These are phyloP conservation scores for Hypercompe scribonia DNA, from an alignment of 2,888 invertebrate species.

Conservation along the genomic window DNA sequence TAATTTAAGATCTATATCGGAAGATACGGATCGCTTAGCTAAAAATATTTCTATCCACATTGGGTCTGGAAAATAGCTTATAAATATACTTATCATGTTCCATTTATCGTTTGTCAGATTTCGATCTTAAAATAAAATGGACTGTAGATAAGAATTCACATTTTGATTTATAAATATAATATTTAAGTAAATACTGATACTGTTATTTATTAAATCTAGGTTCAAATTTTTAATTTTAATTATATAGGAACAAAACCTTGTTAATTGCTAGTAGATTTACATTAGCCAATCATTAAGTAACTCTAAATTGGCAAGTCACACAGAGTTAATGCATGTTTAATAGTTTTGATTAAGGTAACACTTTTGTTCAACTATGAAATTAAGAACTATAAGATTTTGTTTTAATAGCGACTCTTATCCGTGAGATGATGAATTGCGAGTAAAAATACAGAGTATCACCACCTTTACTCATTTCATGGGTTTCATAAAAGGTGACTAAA, in stretches of 20 bases:
- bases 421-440: no score
- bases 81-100: conserved; percentile 54
- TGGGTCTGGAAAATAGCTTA: conserved; percentile 62
- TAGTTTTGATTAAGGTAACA: no score
- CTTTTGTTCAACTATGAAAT: neutral
- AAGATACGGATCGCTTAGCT: conserved; percentile 57
- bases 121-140: conserved; percentile 68
- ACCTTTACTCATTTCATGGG: no score
- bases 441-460: no score
- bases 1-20: conserved; percentile 71
- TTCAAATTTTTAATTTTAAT: neutral
- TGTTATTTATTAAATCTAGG: neutral
- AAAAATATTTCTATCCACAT: conserved; percentile 54
- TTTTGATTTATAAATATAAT: conserved; percentile 56
- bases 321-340: neutral
- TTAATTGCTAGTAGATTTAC: neutral
- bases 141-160: conserved; percentile 64
- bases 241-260: neutral
- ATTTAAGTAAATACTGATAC: conserved; percentile 41
- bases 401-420: neutral
- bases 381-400: neutral
- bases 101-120: conserved; percentile 70
- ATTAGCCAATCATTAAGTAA: neutral
- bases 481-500: no score
- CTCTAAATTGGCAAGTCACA: neutral